Percentiles rank a stretch among this genome's conserved stretches.
These are phyloP conservation scores for Urocolius indicus DNA, from an alignment of 2,113 vertebrate genomes.

Conservation along the genomic window DNA sequence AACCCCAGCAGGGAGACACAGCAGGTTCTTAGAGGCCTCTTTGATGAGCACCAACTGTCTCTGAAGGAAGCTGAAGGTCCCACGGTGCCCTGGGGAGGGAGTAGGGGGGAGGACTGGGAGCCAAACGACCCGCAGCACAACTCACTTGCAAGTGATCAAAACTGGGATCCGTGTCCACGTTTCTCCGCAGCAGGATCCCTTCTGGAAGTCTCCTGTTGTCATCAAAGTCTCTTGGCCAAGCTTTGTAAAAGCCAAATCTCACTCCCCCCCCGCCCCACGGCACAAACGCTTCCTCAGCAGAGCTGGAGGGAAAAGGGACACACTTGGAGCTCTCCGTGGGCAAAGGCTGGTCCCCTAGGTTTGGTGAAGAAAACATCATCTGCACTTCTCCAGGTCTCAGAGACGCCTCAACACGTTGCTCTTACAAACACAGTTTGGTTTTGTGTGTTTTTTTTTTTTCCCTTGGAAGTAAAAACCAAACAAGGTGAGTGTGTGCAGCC, in stretches of 20 bases:
- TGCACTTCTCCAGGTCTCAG: neutral
- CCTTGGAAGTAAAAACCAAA: neutral
- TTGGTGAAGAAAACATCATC: neutral
- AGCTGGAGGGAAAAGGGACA: neutral
- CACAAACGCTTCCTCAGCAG: neutral
- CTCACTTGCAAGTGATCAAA: neutral
- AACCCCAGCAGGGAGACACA: slow-evolving; percentile 23
- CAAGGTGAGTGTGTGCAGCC: neutral
- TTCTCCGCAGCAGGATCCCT: neutral
- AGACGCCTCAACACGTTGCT: slow-evolving; percentile 23
- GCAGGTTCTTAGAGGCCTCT: slow-evolving; percentile 38
- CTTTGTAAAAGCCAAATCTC: slow-evolving; percentile 19
- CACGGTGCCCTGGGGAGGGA: neutral
- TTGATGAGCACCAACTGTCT: neutral
- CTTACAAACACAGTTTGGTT: slow-evolving; percentile 22
- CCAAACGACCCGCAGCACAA: neutral
- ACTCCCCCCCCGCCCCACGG: neutral
- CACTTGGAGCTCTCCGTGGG: neutral
- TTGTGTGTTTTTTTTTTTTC: too few relatives aligned
- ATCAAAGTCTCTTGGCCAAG: neutral
- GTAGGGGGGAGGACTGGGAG: too few relatives aligned
- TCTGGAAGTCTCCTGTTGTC: neutral
- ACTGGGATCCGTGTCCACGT: neutral
- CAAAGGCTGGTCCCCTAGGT: neutral
- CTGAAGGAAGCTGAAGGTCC: slow-evolving; percentile 2